A percentile compares a stretch with the other conserved stretches of the same genome.
Conservation (phyloP, 2,113 vertebrate genomes). For the Ancistrus triradiatus region DNA sequence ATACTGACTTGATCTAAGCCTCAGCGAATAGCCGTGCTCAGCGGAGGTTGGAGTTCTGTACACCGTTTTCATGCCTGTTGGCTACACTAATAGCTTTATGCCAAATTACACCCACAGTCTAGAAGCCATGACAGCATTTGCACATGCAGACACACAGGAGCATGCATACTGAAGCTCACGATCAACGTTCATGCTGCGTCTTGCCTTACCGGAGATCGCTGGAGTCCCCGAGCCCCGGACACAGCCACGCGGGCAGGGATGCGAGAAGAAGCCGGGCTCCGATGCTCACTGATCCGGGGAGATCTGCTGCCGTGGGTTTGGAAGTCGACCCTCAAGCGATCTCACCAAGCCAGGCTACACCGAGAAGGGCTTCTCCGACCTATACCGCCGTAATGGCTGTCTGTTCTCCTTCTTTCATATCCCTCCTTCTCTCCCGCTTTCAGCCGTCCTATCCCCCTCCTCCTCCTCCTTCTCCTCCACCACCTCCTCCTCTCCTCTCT, state of each 20-base stretch:
- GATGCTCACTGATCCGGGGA: slow-evolving; percentile 1
- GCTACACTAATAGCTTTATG: too few species aligned
- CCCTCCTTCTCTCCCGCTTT: slow-evolving; percentile 45
- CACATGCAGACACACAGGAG: background rate
- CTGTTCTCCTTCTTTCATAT: slow-evolving; percentile 51
- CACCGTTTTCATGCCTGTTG: too few species aligned
- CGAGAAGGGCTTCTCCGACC: slow-evolving; percentile 45
- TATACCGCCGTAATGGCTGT: slow-evolving; percentile 67
- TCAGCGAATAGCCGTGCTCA: too few species aligned
- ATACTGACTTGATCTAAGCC: too few species aligned
- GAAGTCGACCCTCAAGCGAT: slow-evolving; percentile 9
- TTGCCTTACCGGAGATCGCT: slow-evolving; percentile 18
- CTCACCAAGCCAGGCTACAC: slow-evolving; percentile 36
- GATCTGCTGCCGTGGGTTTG: slow-evolving; percentile 49
- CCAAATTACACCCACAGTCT: too few species aligned
- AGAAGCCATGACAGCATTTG: background rate
- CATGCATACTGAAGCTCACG: background rate
- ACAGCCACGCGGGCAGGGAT: slow-evolving; percentile 16
- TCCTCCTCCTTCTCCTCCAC: slow-evolving; percentile 19
- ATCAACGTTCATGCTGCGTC: background rate
- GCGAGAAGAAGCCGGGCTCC: background rate
- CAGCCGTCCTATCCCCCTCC: slow-evolving; percentile 27
- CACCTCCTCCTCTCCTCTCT: slow-evolving; percentile 14
- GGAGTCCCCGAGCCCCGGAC: slow-evolving; percentile 13
- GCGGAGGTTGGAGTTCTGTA: too few species aligned